Conservation (phyloP, 2,888 invertebrate species). For the Gastracanthus pulcherrimus region DNA sequence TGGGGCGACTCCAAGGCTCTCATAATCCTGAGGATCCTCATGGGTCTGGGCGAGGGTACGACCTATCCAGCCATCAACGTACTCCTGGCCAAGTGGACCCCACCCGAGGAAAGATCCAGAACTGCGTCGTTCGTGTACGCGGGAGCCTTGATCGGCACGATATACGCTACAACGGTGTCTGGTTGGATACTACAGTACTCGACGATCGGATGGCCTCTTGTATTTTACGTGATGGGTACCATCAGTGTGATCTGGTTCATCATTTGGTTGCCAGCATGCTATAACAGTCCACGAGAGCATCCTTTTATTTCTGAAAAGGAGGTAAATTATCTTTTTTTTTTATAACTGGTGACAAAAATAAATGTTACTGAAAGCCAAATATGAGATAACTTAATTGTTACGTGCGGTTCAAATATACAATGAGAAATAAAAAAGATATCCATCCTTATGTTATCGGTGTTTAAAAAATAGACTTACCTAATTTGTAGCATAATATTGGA, state of each 20-base stretch:
- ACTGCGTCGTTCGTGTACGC: slow-evolving; percentile 89
- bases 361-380: too few relatives aligned
- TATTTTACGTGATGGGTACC: slow-evolving; percentile 90
- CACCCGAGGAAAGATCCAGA: slow-evolving; percentile 83
- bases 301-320: slow-evolving; percentile 75
- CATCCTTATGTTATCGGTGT: too few relatives aligned
- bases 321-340: slow-evolving; percentile 25
- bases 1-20: slow-evolving; percentile 86
- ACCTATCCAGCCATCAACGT: slow-evolving; percentile 91
- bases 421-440: too few relatives aligned
- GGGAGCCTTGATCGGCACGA: slow-evolving; percentile 84
- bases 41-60: slow-evolving; percentile 85
- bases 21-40: slow-evolving; percentile 77
- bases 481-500: too few relatives aligned
- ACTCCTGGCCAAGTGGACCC: slow-evolving; percentile 89
- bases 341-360: too few relatives aligned
- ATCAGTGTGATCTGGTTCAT: slow-evolving; percentile 87
- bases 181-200: slow-evolving; percentile 84
- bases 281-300: slow-evolving; percentile 74
- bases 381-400: too few relatives aligned
- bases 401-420: too few relatives aligned
- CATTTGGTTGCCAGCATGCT: slow-evolving; percentile 79
- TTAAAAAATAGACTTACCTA: too few relatives aligned
- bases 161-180: slow-evolving; percentile 83
- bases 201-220: slow-evolving; percentile 84